phyloP scores from a whole-genome alignment of 2,113 vertebrate genomes.

The Corvus cornix region DNA sequence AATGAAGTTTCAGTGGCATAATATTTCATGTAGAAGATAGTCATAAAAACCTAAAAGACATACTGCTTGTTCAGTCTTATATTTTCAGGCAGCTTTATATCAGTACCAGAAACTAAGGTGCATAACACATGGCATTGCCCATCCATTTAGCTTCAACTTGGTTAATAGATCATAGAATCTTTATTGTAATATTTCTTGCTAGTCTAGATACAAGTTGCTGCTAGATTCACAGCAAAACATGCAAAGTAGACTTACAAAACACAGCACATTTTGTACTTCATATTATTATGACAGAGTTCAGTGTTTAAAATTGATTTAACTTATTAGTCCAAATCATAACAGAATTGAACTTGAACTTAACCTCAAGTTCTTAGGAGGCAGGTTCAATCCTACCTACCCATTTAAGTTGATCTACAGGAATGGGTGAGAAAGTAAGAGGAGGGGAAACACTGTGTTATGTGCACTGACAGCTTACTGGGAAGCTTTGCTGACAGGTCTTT shows the following conservation, averaged over 20 bases:
- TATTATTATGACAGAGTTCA: neutral
- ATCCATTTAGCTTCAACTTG: neutral
- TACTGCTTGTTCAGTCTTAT: neutral
- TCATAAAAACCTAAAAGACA: neutral
- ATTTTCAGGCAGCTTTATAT: neutral
- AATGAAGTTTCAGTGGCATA: neutral
- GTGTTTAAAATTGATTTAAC: neutral
- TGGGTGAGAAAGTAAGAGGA: neutral
- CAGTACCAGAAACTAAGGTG: neutral
- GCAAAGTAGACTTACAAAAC: neutral
- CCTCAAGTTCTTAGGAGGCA: neutral
- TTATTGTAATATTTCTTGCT: neutral
- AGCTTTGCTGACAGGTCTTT: neutral
- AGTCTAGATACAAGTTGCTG: neutral
- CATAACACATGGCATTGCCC: neutral
- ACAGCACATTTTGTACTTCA: neutral
- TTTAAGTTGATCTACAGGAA: neutral
- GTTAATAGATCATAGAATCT: neutral
- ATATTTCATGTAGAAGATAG: neutral
- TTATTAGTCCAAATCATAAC: neutral
- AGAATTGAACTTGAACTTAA: neutral
- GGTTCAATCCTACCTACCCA: neutral
- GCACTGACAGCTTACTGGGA: neutral
- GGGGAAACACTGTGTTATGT: neutral
- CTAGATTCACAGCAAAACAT: neutral